A percentile compares a stretch with the other conserved stretches of the same genome.
These are phyloP conservation scores for Tipula vernalis DNA, from an alignment of 2,888 invertebrate genomes.

Conservation along the genomic window DNA sequence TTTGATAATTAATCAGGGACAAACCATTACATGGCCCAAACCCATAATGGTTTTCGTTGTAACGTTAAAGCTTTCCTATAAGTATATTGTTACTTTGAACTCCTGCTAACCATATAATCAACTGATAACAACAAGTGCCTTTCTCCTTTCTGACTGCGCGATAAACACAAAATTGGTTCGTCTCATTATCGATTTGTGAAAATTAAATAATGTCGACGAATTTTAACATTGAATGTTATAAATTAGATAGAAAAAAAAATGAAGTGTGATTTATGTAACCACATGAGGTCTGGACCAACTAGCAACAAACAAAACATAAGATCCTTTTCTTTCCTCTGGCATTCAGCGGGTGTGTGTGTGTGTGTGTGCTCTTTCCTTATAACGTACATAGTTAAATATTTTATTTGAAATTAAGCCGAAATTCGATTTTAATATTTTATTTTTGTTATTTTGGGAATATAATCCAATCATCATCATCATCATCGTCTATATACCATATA, in stretches of 20 bases:
- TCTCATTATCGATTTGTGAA: too few relatives aligned
- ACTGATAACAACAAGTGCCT: too few relatives aligned
- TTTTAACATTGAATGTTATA: not conserved
- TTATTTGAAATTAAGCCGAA: conserved; percentile 10
- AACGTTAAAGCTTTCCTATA: too few relatives aligned
- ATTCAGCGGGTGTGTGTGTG: not conserved
- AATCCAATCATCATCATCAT: conserved; percentile 8
- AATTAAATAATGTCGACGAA: too few relatives aligned
- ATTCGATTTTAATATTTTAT: conserved; percentile 8
- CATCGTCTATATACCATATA: not conserved
- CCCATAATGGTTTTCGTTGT: too few relatives aligned
- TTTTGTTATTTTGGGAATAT: conserved; percentile 7
- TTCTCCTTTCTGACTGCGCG: too few relatives aligned
- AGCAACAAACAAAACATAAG: not conserved
- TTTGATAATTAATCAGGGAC: too few relatives aligned
- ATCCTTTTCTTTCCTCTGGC: not conserved
- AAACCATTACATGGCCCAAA: too few relatives aligned
- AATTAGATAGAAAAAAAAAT: not conserved
- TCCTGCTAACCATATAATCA: too few relatives aligned
- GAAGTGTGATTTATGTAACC: conserved; percentile 8
- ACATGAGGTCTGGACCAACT: not conserved
- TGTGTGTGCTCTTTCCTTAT: not conserved
- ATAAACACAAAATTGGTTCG: too few relatives aligned
- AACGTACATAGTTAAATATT: not conserved
- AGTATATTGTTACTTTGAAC: too few relatives aligned